These are phyloP conservation scores for Caradrina clavipalpis DNA, from an alignment of 2,888 invertebrate species.

Conservation along the genomic window DNA sequence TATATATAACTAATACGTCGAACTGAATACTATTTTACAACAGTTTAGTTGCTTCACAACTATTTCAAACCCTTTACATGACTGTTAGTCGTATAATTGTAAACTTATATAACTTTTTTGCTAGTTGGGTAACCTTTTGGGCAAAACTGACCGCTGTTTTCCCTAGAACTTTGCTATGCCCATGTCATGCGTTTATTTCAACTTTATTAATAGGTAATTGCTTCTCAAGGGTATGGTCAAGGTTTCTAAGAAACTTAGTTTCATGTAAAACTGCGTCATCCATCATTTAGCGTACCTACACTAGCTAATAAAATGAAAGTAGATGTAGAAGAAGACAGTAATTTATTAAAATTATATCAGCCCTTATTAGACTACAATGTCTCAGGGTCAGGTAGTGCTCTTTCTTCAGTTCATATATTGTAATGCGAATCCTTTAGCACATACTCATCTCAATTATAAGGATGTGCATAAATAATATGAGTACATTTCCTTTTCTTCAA, in stretches of 20 bases:
- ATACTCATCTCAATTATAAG: not conserved
- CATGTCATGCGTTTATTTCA: not conserved
- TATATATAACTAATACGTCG: no score
- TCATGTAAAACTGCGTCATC: constrained; percentile 19
- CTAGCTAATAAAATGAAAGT: not conserved
- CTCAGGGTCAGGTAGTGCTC: not conserved
- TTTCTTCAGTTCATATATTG: not conserved
- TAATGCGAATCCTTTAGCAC: not conserved
- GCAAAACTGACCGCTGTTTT: not conserved
- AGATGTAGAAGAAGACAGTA: not conserved
- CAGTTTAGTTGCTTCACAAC: no score
- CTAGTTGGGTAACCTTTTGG: not conserved
- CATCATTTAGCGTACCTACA: constrained; percentile 13
- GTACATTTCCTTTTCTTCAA: constrained; percentile 41
- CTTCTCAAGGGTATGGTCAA: not conserved
- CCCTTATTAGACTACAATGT: not conserved
- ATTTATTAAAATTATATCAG: not conserved
- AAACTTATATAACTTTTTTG: no score
- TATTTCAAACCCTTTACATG: no score
- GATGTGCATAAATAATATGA: constrained; percentile 1
- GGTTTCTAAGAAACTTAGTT: constrained; percentile 24
- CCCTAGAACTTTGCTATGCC: not conserved
- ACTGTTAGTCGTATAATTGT: no score
- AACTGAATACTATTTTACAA: no score
- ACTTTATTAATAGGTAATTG: constrained; percentile 14